These are phyloP conservation scores for Varanus komodoensis DNA, from an alignment of 2,113 vertebrate genomes.

Conservation along the genomic window DNA sequence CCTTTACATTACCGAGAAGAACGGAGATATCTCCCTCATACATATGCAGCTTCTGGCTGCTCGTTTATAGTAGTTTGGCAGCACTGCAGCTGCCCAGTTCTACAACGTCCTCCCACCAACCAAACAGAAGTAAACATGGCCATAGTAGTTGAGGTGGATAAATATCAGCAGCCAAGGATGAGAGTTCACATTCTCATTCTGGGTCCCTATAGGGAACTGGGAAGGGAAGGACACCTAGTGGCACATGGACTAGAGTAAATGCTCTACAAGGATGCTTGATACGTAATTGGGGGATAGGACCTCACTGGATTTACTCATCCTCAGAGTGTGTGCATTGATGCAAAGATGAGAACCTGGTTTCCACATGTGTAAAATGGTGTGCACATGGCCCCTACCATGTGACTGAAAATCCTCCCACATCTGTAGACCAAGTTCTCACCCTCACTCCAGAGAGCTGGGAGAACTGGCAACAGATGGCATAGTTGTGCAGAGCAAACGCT, in stretches of 20 bases:
- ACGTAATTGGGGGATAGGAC: background rate
- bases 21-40: background rate
- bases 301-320: background rate
- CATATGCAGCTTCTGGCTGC: background rate
- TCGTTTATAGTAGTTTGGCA: background rate
- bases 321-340: background rate
- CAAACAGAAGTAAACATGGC: background rate
- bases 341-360: background rate
- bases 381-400: background rate
- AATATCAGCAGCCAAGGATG: background rate
- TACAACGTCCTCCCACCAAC: background rate
- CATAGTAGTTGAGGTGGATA: background rate
- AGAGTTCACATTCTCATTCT: background rate
- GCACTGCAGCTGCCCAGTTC: background rate
- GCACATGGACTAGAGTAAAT: background rate
- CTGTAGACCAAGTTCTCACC: background rate
- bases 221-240: background rate
- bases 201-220: background rate
- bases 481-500: background rate
- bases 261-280: background rate
- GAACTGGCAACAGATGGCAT: no score
- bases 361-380: background rate
- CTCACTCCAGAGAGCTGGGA: background rate
- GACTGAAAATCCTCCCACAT: background rate
- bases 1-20: background rate